phyloP scores from a whole-genome alignment of 2,113 vertebrate genomes.

The Myanophis thanlyinensis region DNA sequence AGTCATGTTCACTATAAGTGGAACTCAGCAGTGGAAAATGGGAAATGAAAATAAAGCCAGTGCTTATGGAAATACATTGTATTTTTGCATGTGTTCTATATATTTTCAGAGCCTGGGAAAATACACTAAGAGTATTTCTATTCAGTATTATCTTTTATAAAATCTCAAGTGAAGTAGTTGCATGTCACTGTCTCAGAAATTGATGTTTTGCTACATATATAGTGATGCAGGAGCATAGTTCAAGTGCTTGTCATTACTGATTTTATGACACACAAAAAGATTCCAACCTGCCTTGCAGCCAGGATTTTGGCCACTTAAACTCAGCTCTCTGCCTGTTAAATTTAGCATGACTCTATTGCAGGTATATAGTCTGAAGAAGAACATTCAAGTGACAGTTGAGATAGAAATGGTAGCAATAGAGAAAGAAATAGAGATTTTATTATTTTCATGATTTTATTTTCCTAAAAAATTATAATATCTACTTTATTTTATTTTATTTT shows the following conservation, averaged over 20 bases:
- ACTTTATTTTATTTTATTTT: background rate
- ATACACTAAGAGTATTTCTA: background rate
- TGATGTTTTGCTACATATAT: background rate
- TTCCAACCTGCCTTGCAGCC: background rate
- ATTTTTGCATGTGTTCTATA: conserved; percentile 16
- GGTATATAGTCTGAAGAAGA: conserved; percentile 37
- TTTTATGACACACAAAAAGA: conserved; percentile 8
- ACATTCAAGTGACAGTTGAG: background rate
- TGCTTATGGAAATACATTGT: conserved; percentile 49
- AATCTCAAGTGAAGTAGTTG: conserved; percentile 37
- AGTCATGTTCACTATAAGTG: background rate
- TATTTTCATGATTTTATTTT: background rate
- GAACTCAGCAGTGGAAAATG: background rate
- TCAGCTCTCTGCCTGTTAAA: background rate
- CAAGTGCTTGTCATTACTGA: background rate
- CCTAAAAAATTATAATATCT: background rate
- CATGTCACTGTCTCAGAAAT: conserved; percentile 29
- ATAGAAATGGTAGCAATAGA: background rate
- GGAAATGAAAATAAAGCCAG: conserved; percentile 9
- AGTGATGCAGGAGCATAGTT: background rate
- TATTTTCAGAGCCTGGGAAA: conserved; percentile 37
- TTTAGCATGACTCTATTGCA: background rate
- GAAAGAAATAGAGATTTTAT: background rate
- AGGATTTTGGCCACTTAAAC: background rate
- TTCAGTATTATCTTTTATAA: conserved; percentile 29